These are phyloP conservation scores for Notiomystis cincta DNA, from an alignment of 2,113 vertebrate species.

Conservation along the genomic window DNA sequence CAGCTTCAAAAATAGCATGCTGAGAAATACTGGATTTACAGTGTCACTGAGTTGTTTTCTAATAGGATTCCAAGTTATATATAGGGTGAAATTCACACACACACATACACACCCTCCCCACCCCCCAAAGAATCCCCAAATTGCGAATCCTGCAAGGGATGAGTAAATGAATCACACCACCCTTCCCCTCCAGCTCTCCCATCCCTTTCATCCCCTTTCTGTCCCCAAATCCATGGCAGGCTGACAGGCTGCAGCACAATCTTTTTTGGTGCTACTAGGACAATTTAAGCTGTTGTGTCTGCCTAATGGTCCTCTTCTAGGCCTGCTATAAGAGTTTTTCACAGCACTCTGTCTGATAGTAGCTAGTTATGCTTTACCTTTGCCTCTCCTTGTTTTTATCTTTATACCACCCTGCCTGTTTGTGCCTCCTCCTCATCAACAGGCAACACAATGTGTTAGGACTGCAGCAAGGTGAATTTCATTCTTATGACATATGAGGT, in stretches of 20 bases:
- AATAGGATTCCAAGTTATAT: constrained; percentile 54
- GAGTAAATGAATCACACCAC: background rate
- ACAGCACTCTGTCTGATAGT: background rate
- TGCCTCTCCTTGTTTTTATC: background rate
- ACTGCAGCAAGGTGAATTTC: background rate
- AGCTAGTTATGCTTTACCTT: background rate
- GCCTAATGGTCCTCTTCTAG: background rate
- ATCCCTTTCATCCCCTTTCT: background rate
- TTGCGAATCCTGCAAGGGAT: background rate
- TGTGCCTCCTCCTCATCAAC: background rate
- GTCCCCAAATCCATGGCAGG: background rate
- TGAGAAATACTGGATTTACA: constrained; percentile 53
- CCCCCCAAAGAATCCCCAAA: background rate
- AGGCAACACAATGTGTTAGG: background rate
- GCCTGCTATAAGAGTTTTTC: background rate
- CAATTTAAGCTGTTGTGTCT: background rate
- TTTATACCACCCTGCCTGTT: background rate
- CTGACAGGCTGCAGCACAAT: background rate
- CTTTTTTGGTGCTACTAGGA: background rate
- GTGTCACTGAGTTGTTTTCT: constrained; percentile 41
- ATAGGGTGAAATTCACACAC: constrained; percentile 48
- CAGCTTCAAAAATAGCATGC: constrained; percentile 51
- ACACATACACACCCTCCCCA: background rate
- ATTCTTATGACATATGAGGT: background rate
- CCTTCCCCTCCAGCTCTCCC: background rate